Conservation (phyloP, 2,797 vertebrate species). For the Acipenser oxyrinchus region DNA sequence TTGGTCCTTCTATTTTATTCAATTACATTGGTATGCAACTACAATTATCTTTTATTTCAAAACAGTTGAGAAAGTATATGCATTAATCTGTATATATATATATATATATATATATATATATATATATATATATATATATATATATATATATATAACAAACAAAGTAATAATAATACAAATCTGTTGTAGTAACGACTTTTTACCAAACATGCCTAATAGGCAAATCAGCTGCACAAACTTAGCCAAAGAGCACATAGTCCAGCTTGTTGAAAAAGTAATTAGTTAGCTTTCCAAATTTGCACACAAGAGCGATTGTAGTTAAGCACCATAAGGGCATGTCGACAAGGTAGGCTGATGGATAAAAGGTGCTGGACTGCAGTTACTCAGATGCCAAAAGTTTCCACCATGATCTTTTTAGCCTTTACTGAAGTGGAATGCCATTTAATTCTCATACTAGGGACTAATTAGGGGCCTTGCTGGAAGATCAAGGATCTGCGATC, state of each 20-base stretch:
- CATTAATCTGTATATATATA: constrained; percentile 5
- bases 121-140: constrained; percentile 6
- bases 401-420: constrained; percentile 26
- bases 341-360: constrained; percentile 2
- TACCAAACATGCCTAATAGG: constrained; percentile 6
- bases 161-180: constrained; percentile 36
- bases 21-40: too few species aligned
- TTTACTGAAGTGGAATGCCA: constrained; percentile 52
- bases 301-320: not conserved
- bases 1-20: too few species aligned
- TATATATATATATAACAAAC: not conserved
- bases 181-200: constrained; percentile 43
- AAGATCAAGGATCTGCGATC: constrained; percentile 70
- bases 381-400: constrained; percentile 35
- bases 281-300: not conserved
- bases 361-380: constrained; percentile 17
- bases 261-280: not conserved
- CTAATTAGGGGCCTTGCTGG: constrained; percentile 64
- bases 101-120: constrained; percentile 32
- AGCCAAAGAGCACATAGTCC: constrained; percentile 7
- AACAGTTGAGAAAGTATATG: too few species aligned
- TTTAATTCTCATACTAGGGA: constrained; percentile 56
- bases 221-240: not conserved
- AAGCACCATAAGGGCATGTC: too few species aligned
- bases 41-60: too few species aligned